phyloP scores from a whole-genome alignment of 30 jellyfish, hydroid and myxozoan genomes.

The Calvadosia cruxmelitensis region DNA sequence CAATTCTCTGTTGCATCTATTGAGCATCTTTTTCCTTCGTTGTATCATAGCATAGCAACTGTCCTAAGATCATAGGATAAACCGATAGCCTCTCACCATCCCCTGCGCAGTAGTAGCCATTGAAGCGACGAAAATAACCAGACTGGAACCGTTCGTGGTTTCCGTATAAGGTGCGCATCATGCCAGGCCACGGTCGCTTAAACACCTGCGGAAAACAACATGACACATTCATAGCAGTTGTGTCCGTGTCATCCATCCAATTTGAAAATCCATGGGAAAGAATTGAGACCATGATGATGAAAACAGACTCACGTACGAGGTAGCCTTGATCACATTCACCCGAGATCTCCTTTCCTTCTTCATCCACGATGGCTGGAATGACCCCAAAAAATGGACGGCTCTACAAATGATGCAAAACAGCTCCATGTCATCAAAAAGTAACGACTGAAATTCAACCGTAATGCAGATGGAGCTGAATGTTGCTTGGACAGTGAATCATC shows the following conservation, averaged over 20 bases:
- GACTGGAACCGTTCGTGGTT: conserved; percentile 65
- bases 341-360: conserved; percentile 72
- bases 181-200: conserved; percentile 98
- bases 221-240: too few species aligned
- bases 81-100: conserved; percentile 53
- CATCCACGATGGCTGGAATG: conserved; percentile 91
- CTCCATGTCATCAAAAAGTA: too few species aligned
- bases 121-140: conserved; percentile 69
- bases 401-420: too few species aligned
- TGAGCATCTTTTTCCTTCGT: too few species aligned
- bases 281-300: too few species aligned
- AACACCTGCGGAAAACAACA: conserved; percentile 43
- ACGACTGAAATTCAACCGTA: too few species aligned
- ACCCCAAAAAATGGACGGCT: conserved; percentile 95
- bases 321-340: conserved; percentile 84
- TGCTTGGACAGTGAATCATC: too few species aligned
- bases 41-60: background rate
- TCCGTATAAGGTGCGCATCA: conserved; percentile 91
- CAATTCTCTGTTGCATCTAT: too few species aligned
- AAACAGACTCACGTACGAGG: conserved; percentile 72
- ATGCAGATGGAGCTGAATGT: too few species aligned
- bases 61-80: background rate
- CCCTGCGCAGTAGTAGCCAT: conserved; percentile 92
- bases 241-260: too few species aligned
- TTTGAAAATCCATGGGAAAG: too few species aligned